A percentile compares a stretch with the other conserved stretches of the same genome.
Evolutionary conservation across 2,888 invertebrate genomes (phyloP).

Genomic region (Habrosyne pyritoides): DNA sequence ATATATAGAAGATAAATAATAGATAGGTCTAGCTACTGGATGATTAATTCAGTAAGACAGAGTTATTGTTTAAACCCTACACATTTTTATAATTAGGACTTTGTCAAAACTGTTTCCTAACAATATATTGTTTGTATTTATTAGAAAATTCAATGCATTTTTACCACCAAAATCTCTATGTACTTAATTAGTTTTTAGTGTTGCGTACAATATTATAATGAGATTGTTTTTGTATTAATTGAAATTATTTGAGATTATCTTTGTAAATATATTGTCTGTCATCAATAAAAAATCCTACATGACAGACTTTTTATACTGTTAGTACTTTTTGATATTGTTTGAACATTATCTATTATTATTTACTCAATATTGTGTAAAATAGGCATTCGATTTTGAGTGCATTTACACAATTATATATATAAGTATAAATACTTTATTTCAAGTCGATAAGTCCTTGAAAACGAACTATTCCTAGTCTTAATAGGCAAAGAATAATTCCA

Average conservation of each 20-base stretch:
- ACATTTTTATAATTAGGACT: background rate
- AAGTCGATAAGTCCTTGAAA: no score
- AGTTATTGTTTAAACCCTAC: background rate
- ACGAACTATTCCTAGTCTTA: background rate
- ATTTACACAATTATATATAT: no score
- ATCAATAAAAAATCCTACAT: background rate
- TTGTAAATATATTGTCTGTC: background rate
- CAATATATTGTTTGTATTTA: slow-evolving; percentile 3
- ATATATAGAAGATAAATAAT: no score
- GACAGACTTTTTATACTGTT: no score
- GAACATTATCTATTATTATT: no score
- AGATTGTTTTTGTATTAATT: background rate
- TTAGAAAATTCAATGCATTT: slow-evolving; percentile 2
- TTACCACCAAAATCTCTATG: background rate
- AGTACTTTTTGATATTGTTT: no score
- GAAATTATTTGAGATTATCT: background rate
- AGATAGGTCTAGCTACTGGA: no score
- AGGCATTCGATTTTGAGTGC: background rate
- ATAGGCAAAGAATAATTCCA: background rate
- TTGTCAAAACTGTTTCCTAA: background rate
- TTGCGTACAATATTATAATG: background rate
- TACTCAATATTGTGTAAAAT: background rate
- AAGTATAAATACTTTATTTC: no score
- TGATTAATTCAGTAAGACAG: background rate
- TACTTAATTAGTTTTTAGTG: slow-evolving; percentile 1